These are phyloP conservation scores for Glandiceps talaboti DNA, from an alignment of 53 echinoderm and acorn worm genomes.

Conservation along the genomic window DNA sequence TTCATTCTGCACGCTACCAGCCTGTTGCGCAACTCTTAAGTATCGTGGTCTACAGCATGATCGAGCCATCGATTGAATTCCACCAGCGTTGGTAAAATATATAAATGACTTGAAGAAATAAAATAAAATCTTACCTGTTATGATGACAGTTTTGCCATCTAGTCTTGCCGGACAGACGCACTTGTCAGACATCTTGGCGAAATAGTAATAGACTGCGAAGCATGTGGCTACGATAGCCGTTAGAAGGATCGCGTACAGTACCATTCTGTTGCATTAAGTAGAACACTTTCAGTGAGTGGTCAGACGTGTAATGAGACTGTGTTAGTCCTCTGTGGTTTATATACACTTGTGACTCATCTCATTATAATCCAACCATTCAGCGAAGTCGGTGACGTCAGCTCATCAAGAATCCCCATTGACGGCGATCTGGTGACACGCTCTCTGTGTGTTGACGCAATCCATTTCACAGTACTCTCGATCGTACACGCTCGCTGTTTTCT, in stretches of 20 bases:
- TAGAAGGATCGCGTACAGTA: background rate
- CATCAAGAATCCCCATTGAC: background rate
- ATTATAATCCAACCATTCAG: background rate
- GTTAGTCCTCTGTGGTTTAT: background rate
- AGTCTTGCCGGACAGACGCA: conserved; percentile 53
- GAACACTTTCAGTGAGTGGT: background rate
- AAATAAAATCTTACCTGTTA: conserved; percentile 47
- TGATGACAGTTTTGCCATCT: conserved; percentile 55
- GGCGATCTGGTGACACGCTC: too few species aligned
- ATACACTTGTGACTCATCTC: background rate
- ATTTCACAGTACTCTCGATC: too few species aligned
- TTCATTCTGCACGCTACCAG: too few species aligned
- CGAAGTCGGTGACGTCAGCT: background rate
- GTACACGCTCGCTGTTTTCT: too few species aligned
- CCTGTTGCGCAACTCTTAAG: too few species aligned
- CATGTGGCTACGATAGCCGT: conserved; percentile 10
- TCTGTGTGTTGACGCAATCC: too few species aligned
- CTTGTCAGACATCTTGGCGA: conserved; percentile 30
- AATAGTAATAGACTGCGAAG: conserved; percentile 34
- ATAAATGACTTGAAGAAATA: too few species aligned
- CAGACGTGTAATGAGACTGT: background rate
- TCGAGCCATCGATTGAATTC: too few species aligned
- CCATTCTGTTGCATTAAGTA: background rate
- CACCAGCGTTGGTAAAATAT: too few species aligned
- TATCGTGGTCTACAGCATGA: too few species aligned